Percentiles rank a stretch among this genome's conserved stretches.
Evolutionary conservation across 2,888 invertebrate genomes (phyloP).

Genomic region (Caenorhabditis sinica): DNA sequence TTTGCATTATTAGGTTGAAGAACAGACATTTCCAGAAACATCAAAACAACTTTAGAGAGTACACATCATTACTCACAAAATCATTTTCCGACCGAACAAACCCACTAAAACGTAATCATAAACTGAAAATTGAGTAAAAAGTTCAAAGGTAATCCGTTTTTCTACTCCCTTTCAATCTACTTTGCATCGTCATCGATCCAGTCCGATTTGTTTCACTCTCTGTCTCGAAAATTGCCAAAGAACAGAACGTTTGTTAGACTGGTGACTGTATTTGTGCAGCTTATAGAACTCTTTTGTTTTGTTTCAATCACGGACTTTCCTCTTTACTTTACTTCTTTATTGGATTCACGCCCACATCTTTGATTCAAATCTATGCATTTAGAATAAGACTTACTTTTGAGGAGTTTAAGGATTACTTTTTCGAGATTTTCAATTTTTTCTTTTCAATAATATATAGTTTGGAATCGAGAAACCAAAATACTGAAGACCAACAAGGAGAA

Average conservation of each 20-base stretch:
- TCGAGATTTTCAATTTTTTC: neutral
- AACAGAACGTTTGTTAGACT: slow-evolving; percentile 23
- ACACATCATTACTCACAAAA: neutral
- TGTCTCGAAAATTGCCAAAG: slow-evolving; percentile 6
- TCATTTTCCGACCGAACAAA: neutral
- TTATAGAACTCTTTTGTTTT: slow-evolving; percentile 28
- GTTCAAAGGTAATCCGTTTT: slow-evolving; percentile 1
- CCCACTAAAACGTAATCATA: neutral
- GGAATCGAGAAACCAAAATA: neutral
- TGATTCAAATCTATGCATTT: slow-evolving; percentile 13
- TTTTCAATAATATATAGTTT: neutral
- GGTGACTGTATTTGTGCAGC: slow-evolving; percentile 23
- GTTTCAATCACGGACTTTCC: slow-evolving; percentile 1
- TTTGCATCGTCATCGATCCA: neutral
- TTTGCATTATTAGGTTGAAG: too few species aligned
- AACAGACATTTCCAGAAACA: neutral
- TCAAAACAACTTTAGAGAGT: neutral
- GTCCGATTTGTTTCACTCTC: neutral
- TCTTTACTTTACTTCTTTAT: neutral
- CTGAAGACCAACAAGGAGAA: neutral
- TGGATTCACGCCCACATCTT: slow-evolving; percentile 21
- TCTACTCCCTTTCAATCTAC: neutral
- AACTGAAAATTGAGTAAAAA: neutral
- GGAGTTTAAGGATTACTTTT: neutral
- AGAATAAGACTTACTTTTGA: neutral